Percentiles rank a stretch among this genome's conserved stretches.
Evolutionary conservation across 2,888 invertebrate genomes (phyloP).

Genomic region (Temnothorax ravouxi): DNA sequence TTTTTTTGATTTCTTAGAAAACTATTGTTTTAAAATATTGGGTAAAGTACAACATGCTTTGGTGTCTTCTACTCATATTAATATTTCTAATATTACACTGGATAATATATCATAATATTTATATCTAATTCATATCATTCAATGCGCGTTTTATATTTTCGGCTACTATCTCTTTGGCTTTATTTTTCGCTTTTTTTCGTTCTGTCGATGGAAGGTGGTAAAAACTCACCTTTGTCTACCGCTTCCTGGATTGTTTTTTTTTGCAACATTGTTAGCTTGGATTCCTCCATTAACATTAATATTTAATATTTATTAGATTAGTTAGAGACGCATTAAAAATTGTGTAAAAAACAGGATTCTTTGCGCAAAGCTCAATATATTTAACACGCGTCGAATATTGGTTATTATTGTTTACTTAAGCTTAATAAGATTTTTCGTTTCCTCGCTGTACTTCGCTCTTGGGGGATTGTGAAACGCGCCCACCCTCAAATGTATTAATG

Average conservation of each 20-base stretch:
- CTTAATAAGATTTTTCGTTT: conserved; percentile 90
- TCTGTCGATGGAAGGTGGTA: conserved; percentile 84
- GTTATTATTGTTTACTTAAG: conserved; percentile 86
- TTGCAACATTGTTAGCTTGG: conserved; percentile 90
- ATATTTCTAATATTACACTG: too few relatives aligned
- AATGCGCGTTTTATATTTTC: too few relatives aligned
- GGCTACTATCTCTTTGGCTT: conserved; percentile 41
- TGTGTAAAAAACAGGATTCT: background rate
- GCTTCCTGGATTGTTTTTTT: conserved; percentile 86
- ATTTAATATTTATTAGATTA: conserved; percentile 49
- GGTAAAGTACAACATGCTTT: too few relatives aligned
- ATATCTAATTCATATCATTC: too few relatives aligned
- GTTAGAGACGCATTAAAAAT: conserved; percentile 46
- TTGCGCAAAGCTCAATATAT: background rate
- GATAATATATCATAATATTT: too few relatives aligned
- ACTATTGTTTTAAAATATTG: too few relatives aligned
- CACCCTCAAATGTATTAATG: conserved; percentile 78
- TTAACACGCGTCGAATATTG: background rate
- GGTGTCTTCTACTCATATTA: too few relatives aligned
- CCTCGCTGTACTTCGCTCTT: conserved; percentile 89
- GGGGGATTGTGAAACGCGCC: conserved; percentile 91
- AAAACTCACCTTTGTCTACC: conserved; percentile 88
- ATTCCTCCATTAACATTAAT: conserved; percentile 92
- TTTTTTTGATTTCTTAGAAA: too few relatives aligned
- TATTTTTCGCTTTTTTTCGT: conserved; percentile 52